Conservation (phyloP, 2,113 vertebrate genomes). For the Megaceryle torquata region DNA sequence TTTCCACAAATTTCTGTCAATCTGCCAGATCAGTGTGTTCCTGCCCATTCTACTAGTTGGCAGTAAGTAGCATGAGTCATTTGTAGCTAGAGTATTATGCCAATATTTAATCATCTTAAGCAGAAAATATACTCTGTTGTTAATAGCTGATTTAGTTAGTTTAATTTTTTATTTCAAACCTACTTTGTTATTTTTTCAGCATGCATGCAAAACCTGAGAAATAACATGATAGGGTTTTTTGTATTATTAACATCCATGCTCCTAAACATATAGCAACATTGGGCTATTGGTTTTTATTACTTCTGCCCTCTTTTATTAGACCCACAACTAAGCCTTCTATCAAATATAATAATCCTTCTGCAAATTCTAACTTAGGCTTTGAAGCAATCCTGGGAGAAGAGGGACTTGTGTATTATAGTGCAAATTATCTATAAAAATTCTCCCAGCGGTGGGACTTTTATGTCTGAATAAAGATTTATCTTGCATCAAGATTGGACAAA, state of each 20-base stretch:
- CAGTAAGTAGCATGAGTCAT: neutral
- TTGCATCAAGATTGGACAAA: neutral
- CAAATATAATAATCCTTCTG: conserved; percentile 20
- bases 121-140: neutral
- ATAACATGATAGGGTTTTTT: neutral
- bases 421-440: neutral
- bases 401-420: neutral
- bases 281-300: neutral
- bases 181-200: neutral
- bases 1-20: neutral
- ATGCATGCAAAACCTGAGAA: neutral
- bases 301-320: neutral
- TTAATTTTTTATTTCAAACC: neutral
- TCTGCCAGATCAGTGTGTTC: neutral
- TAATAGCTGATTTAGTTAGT: neutral
- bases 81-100: neutral
- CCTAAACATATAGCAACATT: neutral
- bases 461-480: neutral
- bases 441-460: neutral
- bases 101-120: neutral
- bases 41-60: neutral
- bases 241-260: neutral
- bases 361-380: conserved; percentile 9
- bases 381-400: neutral
- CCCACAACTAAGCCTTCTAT: neutral